Evolutionary conservation across 2,113 vertebrate species (phyloP).

Genomic region (Gallinago jamesoni): DNA sequence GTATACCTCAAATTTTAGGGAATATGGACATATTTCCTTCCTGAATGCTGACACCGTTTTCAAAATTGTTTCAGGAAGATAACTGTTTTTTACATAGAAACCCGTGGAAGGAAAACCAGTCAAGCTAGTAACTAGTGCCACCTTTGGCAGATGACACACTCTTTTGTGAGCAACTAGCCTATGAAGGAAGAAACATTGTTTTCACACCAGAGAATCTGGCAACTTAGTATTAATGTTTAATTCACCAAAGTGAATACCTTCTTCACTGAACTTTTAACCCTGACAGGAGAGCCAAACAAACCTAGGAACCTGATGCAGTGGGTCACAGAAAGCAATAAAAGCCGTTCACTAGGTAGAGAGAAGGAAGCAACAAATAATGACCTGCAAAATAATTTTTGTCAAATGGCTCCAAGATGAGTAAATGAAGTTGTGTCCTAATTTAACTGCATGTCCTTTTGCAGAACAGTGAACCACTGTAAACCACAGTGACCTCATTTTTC

Average conservation of each 20-base stretch:
- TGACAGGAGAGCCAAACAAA: not conserved
- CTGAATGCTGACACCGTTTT: not conserved
- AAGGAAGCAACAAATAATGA: not conserved
- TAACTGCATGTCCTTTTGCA: not conserved
- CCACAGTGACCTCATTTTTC: not conserved
- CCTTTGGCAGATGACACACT: not conserved
- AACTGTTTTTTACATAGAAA: not conserved
- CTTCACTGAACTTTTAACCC: not conserved
- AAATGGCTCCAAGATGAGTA: not conserved
- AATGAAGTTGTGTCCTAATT: not conserved
- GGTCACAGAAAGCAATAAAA: not conserved
- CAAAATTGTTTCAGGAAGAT: fast-evolving
- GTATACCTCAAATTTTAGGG: not conserved
- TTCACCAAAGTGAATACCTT: not conserved
- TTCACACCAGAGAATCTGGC: not conserved
- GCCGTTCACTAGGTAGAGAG: not conserved
- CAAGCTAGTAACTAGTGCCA: not conserved
- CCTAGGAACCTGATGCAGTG: not conserved
- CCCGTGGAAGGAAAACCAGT: fast-evolving
- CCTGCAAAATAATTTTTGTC: not conserved
- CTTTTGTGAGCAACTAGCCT: not conserved
- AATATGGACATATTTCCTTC: not conserved
- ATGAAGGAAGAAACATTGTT: not conserved
- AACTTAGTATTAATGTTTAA: not conserved
- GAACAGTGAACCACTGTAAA: not conserved